phyloP scores from a whole-genome alignment of 2,113 vertebrate genomes.

The Microcebus lehilahytsara region DNA sequence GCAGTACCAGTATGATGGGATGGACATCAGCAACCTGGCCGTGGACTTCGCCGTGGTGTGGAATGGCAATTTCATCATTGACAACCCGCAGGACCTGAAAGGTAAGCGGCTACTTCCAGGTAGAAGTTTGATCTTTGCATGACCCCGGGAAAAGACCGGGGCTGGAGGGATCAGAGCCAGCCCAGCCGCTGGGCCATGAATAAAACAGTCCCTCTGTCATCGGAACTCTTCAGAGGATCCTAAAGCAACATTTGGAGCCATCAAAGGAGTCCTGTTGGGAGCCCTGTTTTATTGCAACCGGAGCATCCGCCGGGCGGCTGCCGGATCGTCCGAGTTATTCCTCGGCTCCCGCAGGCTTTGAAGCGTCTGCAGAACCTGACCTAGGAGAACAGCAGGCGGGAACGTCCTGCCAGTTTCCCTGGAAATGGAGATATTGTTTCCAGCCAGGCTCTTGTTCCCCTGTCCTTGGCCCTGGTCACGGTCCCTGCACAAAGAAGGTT shows the following conservation, averaged over 20 bases:
- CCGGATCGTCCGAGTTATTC: neutral
- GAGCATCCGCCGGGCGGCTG: slow-evolving; percentile 38
- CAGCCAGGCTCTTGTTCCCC: neutral
- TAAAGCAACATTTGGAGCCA: slow-evolving; percentile 49
- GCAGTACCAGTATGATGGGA: slow-evolving; percentile 97
- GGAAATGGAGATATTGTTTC: slow-evolving; percentile 59
- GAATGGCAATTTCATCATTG: slow-evolving; percentile 99
- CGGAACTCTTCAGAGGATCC: slow-evolving; percentile 34
- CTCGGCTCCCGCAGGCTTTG: slow-evolving; percentile 58
- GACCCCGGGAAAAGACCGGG: neutral
- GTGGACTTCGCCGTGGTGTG: slow-evolving; percentile 98
- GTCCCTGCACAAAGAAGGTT: slow-evolving; percentile 47
- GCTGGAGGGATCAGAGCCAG: slow-evolving; percentile 26
- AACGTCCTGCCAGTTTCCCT: slow-evolving; percentile 18
- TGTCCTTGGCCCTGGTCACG: slow-evolving; percentile 21
- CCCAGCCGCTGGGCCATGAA: neutral
- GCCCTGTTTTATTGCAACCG: slow-evolving; percentile 61
- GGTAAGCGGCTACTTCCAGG: slow-evolving; percentile 81
- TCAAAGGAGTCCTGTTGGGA: slow-evolving; percentile 65
- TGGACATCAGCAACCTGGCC: slow-evolving; percentile 95
- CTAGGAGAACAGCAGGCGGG: slow-evolving; percentile 46
- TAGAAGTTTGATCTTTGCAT: neutral
- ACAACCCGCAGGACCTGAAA: slow-evolving; percentile 96
- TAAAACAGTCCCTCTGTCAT: neutral
- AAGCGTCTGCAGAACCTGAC: slow-evolving; percentile 62